Evolutionary conservation across 2,113 vertebrate species (phyloP).

Genomic region (Colius striatus): DNA sequence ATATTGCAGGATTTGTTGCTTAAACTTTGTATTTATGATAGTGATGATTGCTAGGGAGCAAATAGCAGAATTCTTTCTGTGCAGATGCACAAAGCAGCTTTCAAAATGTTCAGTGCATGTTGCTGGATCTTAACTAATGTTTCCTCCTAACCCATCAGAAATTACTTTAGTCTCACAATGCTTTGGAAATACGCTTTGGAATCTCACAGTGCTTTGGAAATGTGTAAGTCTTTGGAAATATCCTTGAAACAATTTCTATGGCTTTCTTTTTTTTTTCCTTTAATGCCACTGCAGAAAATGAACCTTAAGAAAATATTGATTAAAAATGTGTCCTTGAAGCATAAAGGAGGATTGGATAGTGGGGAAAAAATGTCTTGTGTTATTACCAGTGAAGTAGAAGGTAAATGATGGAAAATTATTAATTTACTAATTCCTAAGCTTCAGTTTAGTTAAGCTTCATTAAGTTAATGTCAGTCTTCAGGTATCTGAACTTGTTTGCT

Average conservation of each 20-base stretch:
- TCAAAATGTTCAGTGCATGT: background rate
- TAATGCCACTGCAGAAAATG: background rate
- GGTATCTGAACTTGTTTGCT: background rate
- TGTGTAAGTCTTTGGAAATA: background rate
- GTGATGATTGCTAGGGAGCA: background rate
- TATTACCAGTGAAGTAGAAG: background rate
- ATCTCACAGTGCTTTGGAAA: too few relatives aligned
- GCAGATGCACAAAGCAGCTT: background rate
- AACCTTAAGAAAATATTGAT: background rate
- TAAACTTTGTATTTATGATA: background rate
- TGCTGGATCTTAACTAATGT: background rate
- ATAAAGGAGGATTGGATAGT: background rate
- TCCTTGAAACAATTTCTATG: accelerated
- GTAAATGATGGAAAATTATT: background rate
- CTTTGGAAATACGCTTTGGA: too few relatives aligned
- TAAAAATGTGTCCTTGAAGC: background rate
- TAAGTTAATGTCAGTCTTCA: background rate
- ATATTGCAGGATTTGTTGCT: background rate
- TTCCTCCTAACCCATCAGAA: background rate
- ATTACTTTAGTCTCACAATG: background rate
- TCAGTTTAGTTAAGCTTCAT: background rate
- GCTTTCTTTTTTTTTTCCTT: background rate
- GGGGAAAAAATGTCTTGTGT: background rate
- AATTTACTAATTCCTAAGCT: background rate
- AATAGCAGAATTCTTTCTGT: background rate